A percentile compares a stretch with the other conserved stretches of the same genome.
Evolutionary conservation across 2,888 invertebrate species (phyloP).

Genomic region (Drosophila siamana): DNA sequence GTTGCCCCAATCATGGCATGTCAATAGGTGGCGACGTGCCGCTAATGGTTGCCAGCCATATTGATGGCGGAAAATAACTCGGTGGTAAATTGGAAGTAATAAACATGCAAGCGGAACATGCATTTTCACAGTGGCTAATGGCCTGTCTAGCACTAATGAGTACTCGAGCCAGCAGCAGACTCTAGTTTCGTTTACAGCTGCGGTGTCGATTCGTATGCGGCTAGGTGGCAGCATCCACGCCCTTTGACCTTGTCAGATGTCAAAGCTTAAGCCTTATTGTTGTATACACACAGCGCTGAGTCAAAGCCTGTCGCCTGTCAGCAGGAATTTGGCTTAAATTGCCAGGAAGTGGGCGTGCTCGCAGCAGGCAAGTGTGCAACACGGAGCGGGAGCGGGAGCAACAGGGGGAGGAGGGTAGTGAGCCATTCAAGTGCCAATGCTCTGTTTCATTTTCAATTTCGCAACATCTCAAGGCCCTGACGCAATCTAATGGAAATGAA

Average conservation of each 20-base stretch:
- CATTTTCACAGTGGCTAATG: slow-evolving; percentile 26
- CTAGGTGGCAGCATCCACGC: slow-evolving; percentile 42
- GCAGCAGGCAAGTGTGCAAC: background rate
- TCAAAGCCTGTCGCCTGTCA: slow-evolving; percentile 46
- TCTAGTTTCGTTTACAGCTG: background rate
- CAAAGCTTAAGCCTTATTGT: slow-evolving; percentile 51
- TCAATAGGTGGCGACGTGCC: slow-evolving; percentile 39
- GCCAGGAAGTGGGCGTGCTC: slow-evolving; percentile 49
- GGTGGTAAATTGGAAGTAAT: slow-evolving; percentile 29
- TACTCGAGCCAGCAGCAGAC: slow-evolving; percentile 1
- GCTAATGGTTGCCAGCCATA: slow-evolving; percentile 51
- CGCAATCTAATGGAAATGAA: slow-evolving; percentile 57
- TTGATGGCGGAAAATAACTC: slow-evolving; percentile 46
- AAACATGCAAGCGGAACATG: slow-evolving; percentile 44
- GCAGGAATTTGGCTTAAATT: slow-evolving; percentile 66
- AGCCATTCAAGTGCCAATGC: slow-evolving; percentile 43
- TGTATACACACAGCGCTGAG: slow-evolving; percentile 9
- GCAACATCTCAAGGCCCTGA: slow-evolving; percentile 55
- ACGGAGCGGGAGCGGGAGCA: background rate
- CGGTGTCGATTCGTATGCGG: background rate
- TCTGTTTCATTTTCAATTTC: slow-evolving; percentile 61
- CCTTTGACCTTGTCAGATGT: slow-evolving; percentile 73
- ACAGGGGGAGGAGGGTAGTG: background rate
- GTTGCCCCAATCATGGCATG: slow-evolving; percentile 23
- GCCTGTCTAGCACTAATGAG: slow-evolving; percentile 52